A percentile compares a stretch with the other conserved stretches of the same genome.
These are phyloP conservation scores for Dynastes hyllus DNA, from an alignment of 2,888 invertebrate genomes.

Conservation along the genomic window DNA sequence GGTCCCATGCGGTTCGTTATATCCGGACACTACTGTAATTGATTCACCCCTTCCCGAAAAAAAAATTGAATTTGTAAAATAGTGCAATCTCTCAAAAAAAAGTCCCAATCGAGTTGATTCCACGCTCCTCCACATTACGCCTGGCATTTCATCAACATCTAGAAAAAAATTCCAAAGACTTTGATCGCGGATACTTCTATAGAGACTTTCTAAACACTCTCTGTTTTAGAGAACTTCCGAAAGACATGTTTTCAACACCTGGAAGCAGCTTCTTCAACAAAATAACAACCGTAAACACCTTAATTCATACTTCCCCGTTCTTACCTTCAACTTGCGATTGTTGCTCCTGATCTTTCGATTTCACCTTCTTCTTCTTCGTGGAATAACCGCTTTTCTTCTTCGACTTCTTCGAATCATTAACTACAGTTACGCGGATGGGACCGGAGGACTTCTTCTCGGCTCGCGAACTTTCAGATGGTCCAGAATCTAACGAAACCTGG, in stretches of 20 bases:
- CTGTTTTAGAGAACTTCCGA: not conserved
- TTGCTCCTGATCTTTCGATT: slow-evolving; percentile 34
- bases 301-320: not conserved
- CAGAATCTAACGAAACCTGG: slow-evolving; percentile 48
- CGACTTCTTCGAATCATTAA: not conserved
- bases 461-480: not conserved
- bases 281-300: not conserved
- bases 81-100: no score
- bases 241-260: not conserved
- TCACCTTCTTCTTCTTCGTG: slow-evolving; percentile 17
- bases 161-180: no score
- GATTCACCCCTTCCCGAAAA: no score
- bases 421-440: no score
- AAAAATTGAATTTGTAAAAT: no score
- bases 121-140: no score
- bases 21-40: no score
- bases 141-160: no score
- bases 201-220: not conserved
- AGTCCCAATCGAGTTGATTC: no score
- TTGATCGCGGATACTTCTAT: no score
- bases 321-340: slow-evolving; percentile 14
- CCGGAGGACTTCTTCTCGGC: not conserved
- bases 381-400: not conserved
- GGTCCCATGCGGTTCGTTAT: no score
- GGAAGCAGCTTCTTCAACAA: not conserved